Evolutionary conservation across 2,113 vertebrate species (phyloP).

Genomic region (Nothobranchius furzeri): DNA sequence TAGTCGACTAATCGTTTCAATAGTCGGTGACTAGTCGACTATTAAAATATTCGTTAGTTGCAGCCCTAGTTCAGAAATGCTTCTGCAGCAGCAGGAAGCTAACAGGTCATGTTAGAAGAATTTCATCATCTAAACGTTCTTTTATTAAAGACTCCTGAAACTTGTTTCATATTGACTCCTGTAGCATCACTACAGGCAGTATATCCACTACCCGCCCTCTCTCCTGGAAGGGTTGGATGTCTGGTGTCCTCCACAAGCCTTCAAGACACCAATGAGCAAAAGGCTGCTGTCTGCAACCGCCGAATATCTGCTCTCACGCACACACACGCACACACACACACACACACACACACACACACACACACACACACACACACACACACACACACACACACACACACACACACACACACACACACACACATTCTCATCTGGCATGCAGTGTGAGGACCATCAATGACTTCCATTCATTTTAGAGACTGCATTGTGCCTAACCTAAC

Average conservation of each 20-base stretch:
- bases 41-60: no score
- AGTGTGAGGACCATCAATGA: no score
- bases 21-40: not conserved
- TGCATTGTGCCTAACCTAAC: no score
- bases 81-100: constrained; percentile 8
- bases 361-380: no score
- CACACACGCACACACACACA: no score
- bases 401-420: no score
- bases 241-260: constrained; percentile 27
- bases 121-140: not conserved
- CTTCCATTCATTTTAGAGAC: no score
- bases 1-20: no score
- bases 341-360: no score
- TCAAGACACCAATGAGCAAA: constrained; percentile 50
- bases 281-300: constrained; percentile 61
- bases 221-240: constrained; percentile 27
- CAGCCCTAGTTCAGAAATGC: constrained; percentile 33
- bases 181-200: constrained; percentile 1
- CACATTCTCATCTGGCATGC: no score
- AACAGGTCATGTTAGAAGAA: not conserved
- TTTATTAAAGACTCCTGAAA: not conserved
- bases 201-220: constrained; percentile 25
- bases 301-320: constrained; percentile 35
- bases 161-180: not conserved
- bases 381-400: no score